Percentiles rank a stretch among this genome's conserved stretches.
Conservation (phyloP, 1,140 invertebrate genomes). For the Ericerus pela region DNA sequence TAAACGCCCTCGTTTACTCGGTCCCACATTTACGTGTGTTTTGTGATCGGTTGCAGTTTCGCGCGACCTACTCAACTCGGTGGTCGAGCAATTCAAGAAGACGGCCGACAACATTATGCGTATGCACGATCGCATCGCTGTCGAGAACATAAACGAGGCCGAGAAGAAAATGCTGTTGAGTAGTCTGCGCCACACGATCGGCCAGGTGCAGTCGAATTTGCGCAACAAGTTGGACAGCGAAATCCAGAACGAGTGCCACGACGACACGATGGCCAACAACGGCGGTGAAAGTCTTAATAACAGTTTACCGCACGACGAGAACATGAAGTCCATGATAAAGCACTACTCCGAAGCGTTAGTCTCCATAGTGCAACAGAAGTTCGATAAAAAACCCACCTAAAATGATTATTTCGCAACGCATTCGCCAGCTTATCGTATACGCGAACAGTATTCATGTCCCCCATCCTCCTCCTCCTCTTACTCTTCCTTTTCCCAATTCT, state of each 20-base stretch:
- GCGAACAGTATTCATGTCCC: too few species aligned
- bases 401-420: neutral
- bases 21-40: too few species aligned
- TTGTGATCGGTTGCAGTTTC: neutral
- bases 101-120: conserved; percentile 1
- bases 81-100: conserved; percentile 5
- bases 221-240: neutral
- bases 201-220: neutral
- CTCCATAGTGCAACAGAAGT: conserved; percentile 2
- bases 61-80: neutral
- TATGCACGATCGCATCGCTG: neutral
- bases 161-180: neutral
- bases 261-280: neutral
- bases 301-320: neutral
- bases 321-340: neutral
- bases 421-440: neutral
- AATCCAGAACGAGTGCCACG: neutral
- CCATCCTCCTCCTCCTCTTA: too few species aligned
- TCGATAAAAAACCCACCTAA: conserved; percentile 1
- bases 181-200: neutral
- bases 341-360: neutral
- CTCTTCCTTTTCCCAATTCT: too few species aligned
- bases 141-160: conserved; percentile 3
- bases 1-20: too few species aligned
- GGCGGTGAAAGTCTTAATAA: neutral